A percentile compares a stretch with the other conserved stretches of the same genome.
These are phyloP conservation scores for Odontophorus gujanensis DNA, from an alignment of 2,113 vertebrate genomes.

Conservation along the genomic window DNA sequence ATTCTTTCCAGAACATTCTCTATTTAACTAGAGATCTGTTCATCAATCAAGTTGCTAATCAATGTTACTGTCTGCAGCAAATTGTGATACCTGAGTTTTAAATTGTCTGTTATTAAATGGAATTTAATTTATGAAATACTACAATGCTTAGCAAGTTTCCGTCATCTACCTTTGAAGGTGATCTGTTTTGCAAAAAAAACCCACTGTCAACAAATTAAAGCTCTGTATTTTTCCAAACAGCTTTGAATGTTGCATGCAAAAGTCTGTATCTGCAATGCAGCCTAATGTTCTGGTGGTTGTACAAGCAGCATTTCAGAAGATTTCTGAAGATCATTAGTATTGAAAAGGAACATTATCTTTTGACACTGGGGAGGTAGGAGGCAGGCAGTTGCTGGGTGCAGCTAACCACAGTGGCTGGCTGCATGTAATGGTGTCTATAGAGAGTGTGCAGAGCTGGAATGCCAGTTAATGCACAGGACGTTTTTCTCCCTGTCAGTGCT, in stretches of 20 bases:
- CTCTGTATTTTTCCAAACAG: not conserved
- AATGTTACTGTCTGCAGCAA: not conserved
- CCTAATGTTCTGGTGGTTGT: not conserved
- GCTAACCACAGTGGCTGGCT: not conserved
- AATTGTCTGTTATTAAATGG: not conserved
- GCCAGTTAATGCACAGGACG: not conserved
- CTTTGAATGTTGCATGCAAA: not conserved
- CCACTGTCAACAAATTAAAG: not conserved
- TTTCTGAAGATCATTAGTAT: not conserved
- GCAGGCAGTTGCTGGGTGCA: not conserved
- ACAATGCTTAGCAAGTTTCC: not conserved
- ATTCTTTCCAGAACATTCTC: not conserved
- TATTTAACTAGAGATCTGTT: not conserved
- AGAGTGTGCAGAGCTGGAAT: not conserved
- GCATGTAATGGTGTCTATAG: not conserved
- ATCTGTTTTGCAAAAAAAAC: not conserved
- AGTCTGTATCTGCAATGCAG: accelerated
- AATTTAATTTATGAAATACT: not conserved
- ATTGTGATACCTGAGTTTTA: not conserved
- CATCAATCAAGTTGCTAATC: not conserved
- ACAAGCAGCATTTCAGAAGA: not conserved
- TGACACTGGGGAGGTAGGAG: accelerated
- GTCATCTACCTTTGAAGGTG: not conserved
- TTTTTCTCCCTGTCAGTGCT: not conserved
- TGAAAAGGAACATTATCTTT: not conserved